Base-by-base conservation (phyloP, 2,888 invertebrate species). In the Microctonus hyperodae region DNA sequence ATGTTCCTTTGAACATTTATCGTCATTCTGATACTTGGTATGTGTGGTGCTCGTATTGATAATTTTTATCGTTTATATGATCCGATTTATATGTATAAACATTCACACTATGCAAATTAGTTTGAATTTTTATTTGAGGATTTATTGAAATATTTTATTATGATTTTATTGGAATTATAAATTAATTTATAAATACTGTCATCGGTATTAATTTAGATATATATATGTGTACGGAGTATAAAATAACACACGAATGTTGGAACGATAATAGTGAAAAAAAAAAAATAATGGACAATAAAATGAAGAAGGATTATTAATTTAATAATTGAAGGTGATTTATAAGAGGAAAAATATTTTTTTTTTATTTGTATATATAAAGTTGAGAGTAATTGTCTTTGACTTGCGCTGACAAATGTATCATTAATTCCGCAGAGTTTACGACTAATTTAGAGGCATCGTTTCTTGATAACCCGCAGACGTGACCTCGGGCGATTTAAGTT, bases 401-500 rank as follows among this genome's bases (percentile, higher is more conserved):
- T 22, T 35, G 37, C 35, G 37, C 40, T 63, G 55, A 55, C 55
- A 55, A 55, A 63, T 55, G 40, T 63, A 40, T 53, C 53, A 55
- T 63, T 55, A 63, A 63, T 61, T 61, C 35, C 23, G 20, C 13
- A 50, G 50, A 35, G 35, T 33, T 50, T 23, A 31, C 51, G 51
- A 61, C 61, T 61, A 61, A 61, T 63, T 63, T 37, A 55, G 40
- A 53, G 55, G 20, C 55, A 53, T 53, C 40, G 31, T 48, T 20
- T 51, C 28, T 55, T 28, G 63, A 63, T 63, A 55, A 63, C 55
- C 55, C 63, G 53, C 63, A 28, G 28, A 28, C 28, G 7, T 37
- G 63, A 63, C 63, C 63, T 48, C 20, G n/a, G 28, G 53, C 28
- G 16, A 63, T 63, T 63, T 40, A 51, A 51, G 7, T 28, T 28